These are phyloP conservation scores for Eospalax fontanierii DNA, from an alignment of 2,797 vertebrate species.

Conservation along the genomic window DNA sequence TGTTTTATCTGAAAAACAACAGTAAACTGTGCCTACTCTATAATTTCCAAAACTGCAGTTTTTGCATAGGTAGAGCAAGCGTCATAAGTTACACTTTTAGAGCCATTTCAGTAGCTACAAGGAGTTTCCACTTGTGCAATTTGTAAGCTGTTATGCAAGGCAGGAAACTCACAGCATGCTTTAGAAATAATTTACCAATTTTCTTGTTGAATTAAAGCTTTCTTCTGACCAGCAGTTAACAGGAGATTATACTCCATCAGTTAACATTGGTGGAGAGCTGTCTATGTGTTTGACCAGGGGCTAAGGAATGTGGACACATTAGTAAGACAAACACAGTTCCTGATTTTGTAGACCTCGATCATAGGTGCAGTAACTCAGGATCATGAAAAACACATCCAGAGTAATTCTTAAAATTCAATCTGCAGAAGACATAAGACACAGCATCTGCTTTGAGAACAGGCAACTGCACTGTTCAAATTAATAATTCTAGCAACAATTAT, in stretches of 20 bases:
- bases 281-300: neutral
- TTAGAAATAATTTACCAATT: constrained; percentile 35
- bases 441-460: neutral
- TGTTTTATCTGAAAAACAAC: constrained; percentile 31
- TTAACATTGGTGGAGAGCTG: neutral
- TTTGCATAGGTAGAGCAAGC: neutral
- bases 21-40: neutral
- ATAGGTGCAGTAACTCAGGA: neutral
- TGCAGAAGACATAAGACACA: neutral
- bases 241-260: neutral
- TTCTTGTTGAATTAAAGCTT: neutral
- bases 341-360: neutral
- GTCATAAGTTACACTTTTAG: neutral
- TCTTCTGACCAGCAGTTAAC: neutral
- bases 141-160: neutral
- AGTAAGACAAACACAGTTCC: neutral
- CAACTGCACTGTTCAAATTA: neutral
- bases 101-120: constrained; percentile 7
- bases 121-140: neutral
- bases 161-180: neutral
- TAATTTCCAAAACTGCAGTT: neutral
- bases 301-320: neutral
- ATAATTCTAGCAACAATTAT: neutral
- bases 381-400: neutral
- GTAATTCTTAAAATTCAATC: constrained; percentile 16